Percentiles rank a stretch among this genome's conserved stretches.
Evolutionary conservation across 2,888 invertebrate genomes (phyloP).

Genomic region (Morpho deidamia): DNA sequence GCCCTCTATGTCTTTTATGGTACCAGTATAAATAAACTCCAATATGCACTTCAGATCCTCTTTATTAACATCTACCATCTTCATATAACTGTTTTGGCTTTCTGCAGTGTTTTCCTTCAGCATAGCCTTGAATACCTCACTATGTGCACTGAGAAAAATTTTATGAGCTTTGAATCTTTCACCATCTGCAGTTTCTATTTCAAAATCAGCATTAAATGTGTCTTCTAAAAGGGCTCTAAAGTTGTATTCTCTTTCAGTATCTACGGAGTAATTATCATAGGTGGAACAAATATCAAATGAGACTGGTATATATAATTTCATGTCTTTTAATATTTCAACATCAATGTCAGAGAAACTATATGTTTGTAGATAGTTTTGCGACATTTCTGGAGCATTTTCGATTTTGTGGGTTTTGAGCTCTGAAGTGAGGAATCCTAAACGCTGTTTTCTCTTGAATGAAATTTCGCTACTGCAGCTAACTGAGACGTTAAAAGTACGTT

Average conservation of each 20-base stretch:
- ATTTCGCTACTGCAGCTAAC: conserved; percentile 42
- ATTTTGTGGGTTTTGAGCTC: conserved; percentile 39
- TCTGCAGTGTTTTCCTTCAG: conserved; percentile 64
- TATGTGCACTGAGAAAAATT: conserved; percentile 47
- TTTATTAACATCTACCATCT: conserved; percentile 49
- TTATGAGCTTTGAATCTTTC: conserved; percentile 56
- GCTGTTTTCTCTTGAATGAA: conserved; percentile 41
- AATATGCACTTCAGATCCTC: conserved; percentile 54
- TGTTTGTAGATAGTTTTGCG: conserved; percentile 46
- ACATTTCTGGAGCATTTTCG: conserved; percentile 29
- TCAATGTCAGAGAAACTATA: conserved; percentile 52
- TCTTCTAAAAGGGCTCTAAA: conserved; percentile 47
- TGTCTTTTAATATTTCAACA: conserved; percentile 48
- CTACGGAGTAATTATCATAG: conserved; percentile 16
- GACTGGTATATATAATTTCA: conserved; percentile 47
- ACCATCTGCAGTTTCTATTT: conserved; percentile 59
- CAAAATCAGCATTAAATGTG: conserved; percentile 59
- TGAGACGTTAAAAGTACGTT: conserved; percentile 40
- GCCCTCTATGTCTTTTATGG: conserved; percentile 46
- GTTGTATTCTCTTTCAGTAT: conserved; percentile 20
- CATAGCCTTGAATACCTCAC: conserved; percentile 71
- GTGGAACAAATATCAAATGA: conserved; percentile 29
- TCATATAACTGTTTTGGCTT: conserved; percentile 54
- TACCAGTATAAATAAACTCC: conserved; percentile 62
- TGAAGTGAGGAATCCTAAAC: conserved; percentile 38